These are phyloP conservation scores for Cheirogaleus major DNA, from an alignment of 2,797 vertebrate species.

Conservation along the genomic window DNA sequence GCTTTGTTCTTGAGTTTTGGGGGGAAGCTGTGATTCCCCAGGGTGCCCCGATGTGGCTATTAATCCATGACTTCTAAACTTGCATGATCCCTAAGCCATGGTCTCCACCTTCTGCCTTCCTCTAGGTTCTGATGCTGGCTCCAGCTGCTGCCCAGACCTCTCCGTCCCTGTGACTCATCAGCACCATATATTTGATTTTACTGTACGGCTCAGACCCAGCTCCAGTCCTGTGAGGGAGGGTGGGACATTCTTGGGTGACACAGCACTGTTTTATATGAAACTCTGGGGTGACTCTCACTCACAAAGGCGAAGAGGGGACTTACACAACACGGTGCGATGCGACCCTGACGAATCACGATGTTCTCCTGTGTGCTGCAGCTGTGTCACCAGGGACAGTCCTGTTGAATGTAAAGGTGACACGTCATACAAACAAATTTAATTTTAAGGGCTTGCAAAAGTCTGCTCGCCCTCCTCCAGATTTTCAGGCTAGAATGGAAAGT, in stretches of 20 bases:
- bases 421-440: background rate
- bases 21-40: background rate
- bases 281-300: background rate
- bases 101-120: background rate
- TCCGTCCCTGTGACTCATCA: background rate
- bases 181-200: background rate
- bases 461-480: background rate
- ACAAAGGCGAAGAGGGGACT: background rate
- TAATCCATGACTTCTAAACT: background rate
- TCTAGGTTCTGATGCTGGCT: background rate
- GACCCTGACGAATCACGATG: accelerated
- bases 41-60: background rate
- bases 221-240: background rate
- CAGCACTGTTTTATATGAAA: background rate
- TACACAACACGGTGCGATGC: accelerated
- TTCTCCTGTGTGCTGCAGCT: background rate
- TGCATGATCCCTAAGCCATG: background rate
- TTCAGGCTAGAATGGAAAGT: background rate
- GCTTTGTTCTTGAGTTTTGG: constrained; percentile 12
- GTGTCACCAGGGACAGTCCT: accelerated
- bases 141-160: background rate
- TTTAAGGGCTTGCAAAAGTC: background rate
- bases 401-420: background rate
- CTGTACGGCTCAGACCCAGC: background rate
- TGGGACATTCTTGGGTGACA: background rate